Evolutionary conservation across 2,113 vertebrate species (phyloP).

Genomic region (Echinops telfairi): DNA sequence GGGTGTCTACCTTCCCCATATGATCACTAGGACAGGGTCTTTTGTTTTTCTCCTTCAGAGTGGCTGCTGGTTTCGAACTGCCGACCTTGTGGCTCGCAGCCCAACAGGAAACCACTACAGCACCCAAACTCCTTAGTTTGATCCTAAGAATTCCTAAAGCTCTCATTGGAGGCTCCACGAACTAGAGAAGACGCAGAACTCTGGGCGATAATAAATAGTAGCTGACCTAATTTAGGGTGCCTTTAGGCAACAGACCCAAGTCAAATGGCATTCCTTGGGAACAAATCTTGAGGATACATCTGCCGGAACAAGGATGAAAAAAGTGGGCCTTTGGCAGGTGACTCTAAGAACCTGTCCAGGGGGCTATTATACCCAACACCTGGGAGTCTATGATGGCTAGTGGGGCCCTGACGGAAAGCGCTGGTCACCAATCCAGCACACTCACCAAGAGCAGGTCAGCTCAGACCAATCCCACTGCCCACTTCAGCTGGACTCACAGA

Average conservation of each 20-base stretch:
- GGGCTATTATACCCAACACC: fast-evolving
- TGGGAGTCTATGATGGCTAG: not conserved
- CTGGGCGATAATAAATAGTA: not conserved
- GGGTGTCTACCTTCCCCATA: too few relatives aligned
- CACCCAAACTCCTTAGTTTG: not conserved
- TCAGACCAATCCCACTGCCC: not conserved
- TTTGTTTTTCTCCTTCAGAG: too few relatives aligned
- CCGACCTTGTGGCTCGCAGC: too few relatives aligned
- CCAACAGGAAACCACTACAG: too few relatives aligned
- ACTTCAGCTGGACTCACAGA: not conserved
- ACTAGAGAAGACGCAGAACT: not conserved
- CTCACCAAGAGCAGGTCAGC: not conserved
- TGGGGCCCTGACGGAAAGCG: not conserved
- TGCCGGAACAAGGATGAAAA: not conserved
- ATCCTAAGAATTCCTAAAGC: not conserved
- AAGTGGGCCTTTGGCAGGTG: not conserved
- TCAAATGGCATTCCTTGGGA: not conserved
- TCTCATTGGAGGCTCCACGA: not conserved
- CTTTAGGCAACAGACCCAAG: not conserved
- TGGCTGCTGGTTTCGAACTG: too few relatives aligned
- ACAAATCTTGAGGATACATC: not conserved
- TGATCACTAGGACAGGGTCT: too few relatives aligned
- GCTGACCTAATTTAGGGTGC: not conserved
- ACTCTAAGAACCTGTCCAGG: not conserved
- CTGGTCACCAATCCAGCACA: not conserved